phyloP scores from a whole-genome alignment of 2,888 invertebrate species.

The Phortica okadai region DNA sequence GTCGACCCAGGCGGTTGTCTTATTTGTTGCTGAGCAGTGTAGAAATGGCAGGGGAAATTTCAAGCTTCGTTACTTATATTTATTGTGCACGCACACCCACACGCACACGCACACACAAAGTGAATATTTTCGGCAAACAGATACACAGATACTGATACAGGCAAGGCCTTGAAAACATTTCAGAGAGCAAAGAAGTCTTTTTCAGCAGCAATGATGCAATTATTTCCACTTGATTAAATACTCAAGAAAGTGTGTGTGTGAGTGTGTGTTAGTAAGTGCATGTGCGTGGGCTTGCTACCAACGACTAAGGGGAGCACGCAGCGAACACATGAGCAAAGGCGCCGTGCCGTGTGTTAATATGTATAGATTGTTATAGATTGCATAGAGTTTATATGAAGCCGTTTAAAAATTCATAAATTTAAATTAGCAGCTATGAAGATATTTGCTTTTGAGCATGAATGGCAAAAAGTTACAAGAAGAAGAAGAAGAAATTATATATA shows the following conservation, averaged over 20 bases:
- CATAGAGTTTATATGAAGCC: constrained; percentile 25
- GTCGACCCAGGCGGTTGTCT: too few species aligned
- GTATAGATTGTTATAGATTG: not conserved
- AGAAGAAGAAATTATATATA: not conserved
- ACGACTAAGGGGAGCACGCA: too few species aligned
- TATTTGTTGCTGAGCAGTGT: too few species aligned
- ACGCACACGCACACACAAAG: not conserved
- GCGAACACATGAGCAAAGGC: too few species aligned
- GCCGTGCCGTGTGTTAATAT: not conserved
- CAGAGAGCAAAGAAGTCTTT: constrained; percentile 49
- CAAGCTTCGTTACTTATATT: not conserved
- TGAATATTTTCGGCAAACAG: not conserved
- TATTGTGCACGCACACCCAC: not conserved
- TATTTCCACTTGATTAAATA: constrained; percentile 69
- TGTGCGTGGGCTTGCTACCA: too few species aligned
- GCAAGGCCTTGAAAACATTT: not conserved
- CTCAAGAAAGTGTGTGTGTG: constrained; percentile 67
- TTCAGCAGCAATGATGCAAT: constrained; percentile 68
- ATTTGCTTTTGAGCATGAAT: constrained; percentile 39
- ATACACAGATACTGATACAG: not conserved
- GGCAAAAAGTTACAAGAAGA: not conserved
- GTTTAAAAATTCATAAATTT: constrained; percentile 64
- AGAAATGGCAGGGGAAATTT: not conserved
- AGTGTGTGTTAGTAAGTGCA: constrained; percentile 45
- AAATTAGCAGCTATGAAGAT: constrained; percentile 63